phyloP scores from a whole-genome alignment of 2,113 vertebrate species.

The Nycticorax nycticorax region DNA sequence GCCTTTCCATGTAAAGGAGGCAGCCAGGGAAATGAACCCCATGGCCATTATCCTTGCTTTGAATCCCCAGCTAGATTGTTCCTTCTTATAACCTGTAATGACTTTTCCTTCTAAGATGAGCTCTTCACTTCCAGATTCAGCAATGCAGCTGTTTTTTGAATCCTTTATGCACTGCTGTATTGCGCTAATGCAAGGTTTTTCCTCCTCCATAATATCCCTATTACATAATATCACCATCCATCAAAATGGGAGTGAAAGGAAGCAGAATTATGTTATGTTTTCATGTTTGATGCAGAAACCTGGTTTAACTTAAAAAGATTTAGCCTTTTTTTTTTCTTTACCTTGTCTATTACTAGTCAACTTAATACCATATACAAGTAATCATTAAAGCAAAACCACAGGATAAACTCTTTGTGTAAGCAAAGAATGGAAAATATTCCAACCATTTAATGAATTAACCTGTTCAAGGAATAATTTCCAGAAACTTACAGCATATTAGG shows the following conservation, averaged over 20 bases:
- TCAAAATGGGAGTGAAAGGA: background rate
- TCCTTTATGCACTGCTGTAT: background rate
- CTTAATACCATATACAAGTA: background rate
- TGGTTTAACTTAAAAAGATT: background rate
- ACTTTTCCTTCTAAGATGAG: background rate
- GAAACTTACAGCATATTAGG: background rate
- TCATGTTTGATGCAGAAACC: background rate
- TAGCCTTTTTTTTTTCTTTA: background rate
- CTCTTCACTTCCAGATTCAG: background rate
- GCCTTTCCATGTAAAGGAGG: background rate
- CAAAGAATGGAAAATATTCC: background rate
- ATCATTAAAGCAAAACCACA: background rate
- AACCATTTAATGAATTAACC: background rate
- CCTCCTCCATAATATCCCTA: background rate
- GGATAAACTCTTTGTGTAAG: background rate
- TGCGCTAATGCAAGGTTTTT: background rate
- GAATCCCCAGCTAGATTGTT: background rate
- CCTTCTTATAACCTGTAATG: background rate
- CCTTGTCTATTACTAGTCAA: background rate
- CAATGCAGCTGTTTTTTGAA: background rate
- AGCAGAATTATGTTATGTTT: background rate
- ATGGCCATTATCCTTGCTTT: background rate
- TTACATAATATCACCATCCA: background rate
- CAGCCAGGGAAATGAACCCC: background rate
- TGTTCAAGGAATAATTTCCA: conserved; percentile 17